Base-by-base conservation (phyloP, 2,888 invertebrate genomes). In the Malachius bipustulatus region DNA sequence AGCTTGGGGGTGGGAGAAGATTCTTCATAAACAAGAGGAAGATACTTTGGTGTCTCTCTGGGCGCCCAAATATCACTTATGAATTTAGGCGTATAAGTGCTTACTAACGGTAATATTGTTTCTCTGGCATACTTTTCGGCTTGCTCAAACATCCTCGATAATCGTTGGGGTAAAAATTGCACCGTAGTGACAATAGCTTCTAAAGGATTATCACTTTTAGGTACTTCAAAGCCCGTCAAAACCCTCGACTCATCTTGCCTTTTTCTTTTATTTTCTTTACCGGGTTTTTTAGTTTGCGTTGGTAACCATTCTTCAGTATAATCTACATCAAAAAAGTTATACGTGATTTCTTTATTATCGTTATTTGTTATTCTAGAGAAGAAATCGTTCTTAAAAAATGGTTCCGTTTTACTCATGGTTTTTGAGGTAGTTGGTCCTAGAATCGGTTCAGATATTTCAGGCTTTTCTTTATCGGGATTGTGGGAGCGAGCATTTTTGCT, bases 71-170 rank as follows among this genome's bases (percentile, higher is more conserved):
- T 56, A 36, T 63, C 61, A 3, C 56, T 50, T 3, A 70, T 61
- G 42, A 83, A 73, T 37, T 75, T 75, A 0, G 84, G 83, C 1
- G 83, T 82, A 57, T 83, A 82, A 29, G 79, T 79, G 9, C 82
- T 82, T 6, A 84, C 82, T 4, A 84, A 57, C 1, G 83, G 83
- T 34, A 83, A 57, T 2, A 84, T 64, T 0, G 82, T 83, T 55
- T 82, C 79, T 34, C 82, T 68, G 0, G 85, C 83, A 56, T 85
- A 85, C 32, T 77, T 70, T 52, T 87, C 87, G 0, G 85, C 87
- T 47, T 83, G 75, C 26, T 84, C 80, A 30, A 88, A 71, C 58
- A 88, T 75, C 3, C 79, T 77, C 1, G 82, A 82, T 2, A 87
- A 60, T 8, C 82, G 68, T 43, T 82, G 78, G 0, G 87, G 87